Evolutionary conservation across 1,140 invertebrate genomes (phyloP).

Genomic region (Uloborus diversus): DNA sequence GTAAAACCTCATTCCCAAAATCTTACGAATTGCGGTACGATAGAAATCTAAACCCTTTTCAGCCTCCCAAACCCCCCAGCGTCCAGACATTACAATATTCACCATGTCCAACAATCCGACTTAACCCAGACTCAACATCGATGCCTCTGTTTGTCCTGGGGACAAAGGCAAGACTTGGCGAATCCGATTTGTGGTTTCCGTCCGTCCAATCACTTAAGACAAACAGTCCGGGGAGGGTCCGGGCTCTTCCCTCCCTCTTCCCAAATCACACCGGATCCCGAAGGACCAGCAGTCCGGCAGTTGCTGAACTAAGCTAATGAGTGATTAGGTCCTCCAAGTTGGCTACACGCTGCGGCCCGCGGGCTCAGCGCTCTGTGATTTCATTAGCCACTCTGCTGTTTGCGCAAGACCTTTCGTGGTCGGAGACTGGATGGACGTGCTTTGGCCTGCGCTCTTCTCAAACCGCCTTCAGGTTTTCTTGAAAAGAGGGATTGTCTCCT

Average conservation of each 20-base stretch:
- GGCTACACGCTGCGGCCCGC: conserved; percentile 9
- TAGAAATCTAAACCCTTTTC: background rate
- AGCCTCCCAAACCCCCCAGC: background rate
- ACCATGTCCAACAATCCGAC: no score
- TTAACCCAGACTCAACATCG: background rate
- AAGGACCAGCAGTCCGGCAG: conserved; percentile 34
- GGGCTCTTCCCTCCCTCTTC: background rate
- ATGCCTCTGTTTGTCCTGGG: conserved; percentile 29
- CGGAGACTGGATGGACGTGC: conserved; percentile 20
- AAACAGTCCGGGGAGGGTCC: conserved; percentile 14
- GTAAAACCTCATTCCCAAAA: background rate
- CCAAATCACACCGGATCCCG: conserved; percentile 48
- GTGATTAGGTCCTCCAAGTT: conserved; percentile 36
- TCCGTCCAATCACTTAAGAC: conserved; percentile 53
- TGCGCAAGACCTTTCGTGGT: conserved; percentile 6
- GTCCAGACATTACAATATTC: background rate
- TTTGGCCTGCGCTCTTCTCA: background rate
- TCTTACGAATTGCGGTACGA: background rate
- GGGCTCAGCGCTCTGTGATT: conserved; percentile 40
- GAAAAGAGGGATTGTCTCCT: conserved; percentile 21
- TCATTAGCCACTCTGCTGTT: conserved; percentile 27
- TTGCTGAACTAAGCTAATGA: conserved; percentile 44
- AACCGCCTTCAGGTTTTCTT: background rate
- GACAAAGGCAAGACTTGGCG: conserved; percentile 17
- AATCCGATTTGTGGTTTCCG: conserved; percentile 52